These are phyloP conservation scores for Thomomys bottae DNA, from an alignment of 2,113 vertebrate genomes.

Conservation along the genomic window DNA sequence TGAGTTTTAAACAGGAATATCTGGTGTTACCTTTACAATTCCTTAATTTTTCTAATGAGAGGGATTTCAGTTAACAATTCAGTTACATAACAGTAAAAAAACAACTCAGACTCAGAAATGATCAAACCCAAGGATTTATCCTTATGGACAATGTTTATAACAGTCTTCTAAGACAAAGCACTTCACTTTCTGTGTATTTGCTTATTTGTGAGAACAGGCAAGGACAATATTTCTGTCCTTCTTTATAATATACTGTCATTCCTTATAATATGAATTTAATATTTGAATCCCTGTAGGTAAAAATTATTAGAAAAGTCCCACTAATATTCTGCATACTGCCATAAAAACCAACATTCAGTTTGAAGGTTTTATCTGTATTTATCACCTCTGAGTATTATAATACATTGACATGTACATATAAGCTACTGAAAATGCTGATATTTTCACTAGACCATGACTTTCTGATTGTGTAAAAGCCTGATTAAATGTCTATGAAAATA, in stretches of 20 bases:
- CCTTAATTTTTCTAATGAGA: neutral
- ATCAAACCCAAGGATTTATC: neutral
- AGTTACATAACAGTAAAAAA: too few relatives aligned
- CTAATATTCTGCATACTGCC: neutral
- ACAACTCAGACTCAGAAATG: neutral
- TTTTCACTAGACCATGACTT: constrained; percentile 51
- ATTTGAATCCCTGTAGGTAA: neutral
- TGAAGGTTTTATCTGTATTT: neutral
- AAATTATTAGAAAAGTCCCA: neutral
- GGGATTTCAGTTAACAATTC: neutral
- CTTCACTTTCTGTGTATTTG: constrained; percentile 25
- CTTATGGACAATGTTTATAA: neutral
- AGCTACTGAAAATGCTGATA: constrained; percentile 1
- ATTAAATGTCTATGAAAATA: constrained; percentile 68
- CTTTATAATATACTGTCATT: constrained; percentile 31
- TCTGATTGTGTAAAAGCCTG: constrained; percentile 59
- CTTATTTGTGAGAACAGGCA: constrained; percentile 49
- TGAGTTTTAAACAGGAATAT: neutral
- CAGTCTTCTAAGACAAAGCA: neutral
- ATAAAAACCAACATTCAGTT: neutral
- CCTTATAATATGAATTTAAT: constrained; percentile 34
- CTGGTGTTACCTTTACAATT: neutral
- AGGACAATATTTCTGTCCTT: constrained; percentile 52
- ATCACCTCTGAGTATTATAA: constrained; percentile 1
- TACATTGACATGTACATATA: constrained; percentile 19